Percentiles rank a stretch among this genome's conserved stretches.
Conservation (phyloP, 2,888 invertebrate species). For the Drosophila cognata region DNA sequence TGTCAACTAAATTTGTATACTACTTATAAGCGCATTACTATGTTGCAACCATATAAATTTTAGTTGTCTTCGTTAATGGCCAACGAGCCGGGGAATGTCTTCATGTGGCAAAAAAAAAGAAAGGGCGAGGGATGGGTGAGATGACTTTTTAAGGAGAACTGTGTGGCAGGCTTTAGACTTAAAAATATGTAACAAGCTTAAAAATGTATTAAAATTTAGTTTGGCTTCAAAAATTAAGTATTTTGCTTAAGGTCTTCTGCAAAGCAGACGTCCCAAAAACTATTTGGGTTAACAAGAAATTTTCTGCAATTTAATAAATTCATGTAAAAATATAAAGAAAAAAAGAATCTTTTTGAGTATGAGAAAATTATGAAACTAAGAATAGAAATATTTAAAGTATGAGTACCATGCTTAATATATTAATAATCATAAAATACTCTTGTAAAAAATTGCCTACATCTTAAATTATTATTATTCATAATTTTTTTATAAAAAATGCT, state of each 20-base stretch:
- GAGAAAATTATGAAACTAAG: no score
- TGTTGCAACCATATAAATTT: slow-evolving; percentile 71
- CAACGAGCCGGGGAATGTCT: slow-evolving; percentile 36
- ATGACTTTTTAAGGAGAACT: not conserved
- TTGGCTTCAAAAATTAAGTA: not conserved
- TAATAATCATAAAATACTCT: no score
- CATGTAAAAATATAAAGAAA: no score
- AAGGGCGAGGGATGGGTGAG: slow-evolving; percentile 29
- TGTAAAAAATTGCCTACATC: no score
- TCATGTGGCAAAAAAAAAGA: slow-evolving; percentile 5
- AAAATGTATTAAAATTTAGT: not conserved
- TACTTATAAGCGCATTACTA: slow-evolving; percentile 71
- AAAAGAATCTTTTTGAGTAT: no score
- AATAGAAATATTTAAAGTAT: no score
- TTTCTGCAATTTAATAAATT: no score
- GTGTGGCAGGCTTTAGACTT: not conserved
- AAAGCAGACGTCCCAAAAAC: no score
- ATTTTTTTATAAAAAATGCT: no score
- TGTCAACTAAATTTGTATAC: slow-evolving; percentile 73
- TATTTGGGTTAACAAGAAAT: no score
- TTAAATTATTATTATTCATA: not conserved
- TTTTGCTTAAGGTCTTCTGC: no score
- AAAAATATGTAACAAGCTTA: not conserved
- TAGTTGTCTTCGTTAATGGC: slow-evolving; percentile 59
- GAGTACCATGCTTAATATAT: no score